Conservation (phyloP, 2,888 invertebrate species). For the Thera britannica region DNA sequence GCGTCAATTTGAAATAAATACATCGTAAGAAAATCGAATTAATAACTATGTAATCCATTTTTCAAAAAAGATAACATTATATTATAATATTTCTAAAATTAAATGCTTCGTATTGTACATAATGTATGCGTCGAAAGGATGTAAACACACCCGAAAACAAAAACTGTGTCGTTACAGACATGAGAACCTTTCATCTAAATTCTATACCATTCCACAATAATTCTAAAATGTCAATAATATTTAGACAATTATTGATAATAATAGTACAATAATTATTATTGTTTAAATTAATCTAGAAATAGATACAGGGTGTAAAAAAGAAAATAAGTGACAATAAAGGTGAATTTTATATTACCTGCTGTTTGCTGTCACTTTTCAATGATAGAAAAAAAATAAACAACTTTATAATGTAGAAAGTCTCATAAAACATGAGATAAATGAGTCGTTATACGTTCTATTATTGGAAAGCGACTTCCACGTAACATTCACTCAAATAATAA, state of each 20-base stretch:
- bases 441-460: constrained; percentile 30
- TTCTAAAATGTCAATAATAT: constrained; percentile 73
- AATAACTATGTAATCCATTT: constrained; percentile 58
- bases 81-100: constrained; percentile 83
- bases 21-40: constrained; percentile 65
- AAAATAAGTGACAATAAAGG: constrained; percentile 77
- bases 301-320: constrained; percentile 68
- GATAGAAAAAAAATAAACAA: constrained; percentile 46
- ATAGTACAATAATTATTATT: constrained; percentile 77
- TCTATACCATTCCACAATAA: constrained; percentile 72
- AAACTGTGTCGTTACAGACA: constrained; percentile 51
- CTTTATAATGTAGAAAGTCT: constrained; percentile 40
- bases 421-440: constrained; percentile 25
- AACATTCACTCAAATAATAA: constrained; percentile 63
- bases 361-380: constrained; percentile 45
- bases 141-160: constrained; percentile 38
- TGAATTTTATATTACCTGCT: constrained; percentile 70
- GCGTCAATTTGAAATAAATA: constrained; percentile 77
- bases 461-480: constrained; percentile 38
- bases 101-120: constrained; percentile 84
- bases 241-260: constrained; percentile 77
- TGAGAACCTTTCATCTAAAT: constrained; percentile 62
- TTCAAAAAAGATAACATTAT: constrained; percentile 75
- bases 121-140: constrained; percentile 61
- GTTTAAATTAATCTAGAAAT: constrained; percentile 75